Base-by-base conservation (phyloP, 2,113 vertebrate genomes). In the Myiagra hebetior region DNA sequence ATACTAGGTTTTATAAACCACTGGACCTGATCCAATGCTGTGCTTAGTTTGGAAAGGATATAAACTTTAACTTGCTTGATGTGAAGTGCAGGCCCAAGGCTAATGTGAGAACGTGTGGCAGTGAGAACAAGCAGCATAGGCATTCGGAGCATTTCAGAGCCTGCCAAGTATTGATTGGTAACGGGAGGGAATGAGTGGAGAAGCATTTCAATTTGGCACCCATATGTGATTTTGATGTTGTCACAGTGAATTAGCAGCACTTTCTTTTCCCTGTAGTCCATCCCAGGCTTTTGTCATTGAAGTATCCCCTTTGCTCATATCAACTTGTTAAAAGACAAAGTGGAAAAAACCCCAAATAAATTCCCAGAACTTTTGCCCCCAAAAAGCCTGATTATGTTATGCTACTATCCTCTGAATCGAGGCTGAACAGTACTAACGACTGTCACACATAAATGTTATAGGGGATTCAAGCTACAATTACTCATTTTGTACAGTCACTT, bases 221-320 rank as follows among this genome's bases (percentile, higher is more conserved):
- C 72, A 22, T 86, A 42, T 60, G 44, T 47, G 79, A 96, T 91
- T 92, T 76, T 91, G 90, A 57, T 96, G 87, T 93, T 97, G 96
- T 97, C 96, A 96, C 64, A 96, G 56, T 91, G 90, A 94, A 97
- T 96, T 97, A 96, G 79, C 68, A 91, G 67, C 3, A 6, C 92
- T 93, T 95, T 67, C 59, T 92, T 93, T 93, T 88, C 75, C 56
- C 82, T 86, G 22, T 75, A 70, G 91, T 47, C 76, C 83, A 64
- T 86, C 35, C 68, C 47, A 67, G 56, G 82, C 79, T 74, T 90
- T 95, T 96, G 85, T 95, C 75, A 92, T 93, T 96, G 90, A 93
- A 86, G 65, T 82, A 95, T 63, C 76, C 63, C 35, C 26, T 96
- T 90, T 83, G 55, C 50, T 76, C 3, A 0, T 50, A 70, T 28